Percentiles rank a stretch among this genome's conserved stretches.
These are phyloP conservation scores for Hemistola chrysoprasaria DNA, from an alignment of 2,888 invertebrate species.

Conservation along the genomic window DNA sequence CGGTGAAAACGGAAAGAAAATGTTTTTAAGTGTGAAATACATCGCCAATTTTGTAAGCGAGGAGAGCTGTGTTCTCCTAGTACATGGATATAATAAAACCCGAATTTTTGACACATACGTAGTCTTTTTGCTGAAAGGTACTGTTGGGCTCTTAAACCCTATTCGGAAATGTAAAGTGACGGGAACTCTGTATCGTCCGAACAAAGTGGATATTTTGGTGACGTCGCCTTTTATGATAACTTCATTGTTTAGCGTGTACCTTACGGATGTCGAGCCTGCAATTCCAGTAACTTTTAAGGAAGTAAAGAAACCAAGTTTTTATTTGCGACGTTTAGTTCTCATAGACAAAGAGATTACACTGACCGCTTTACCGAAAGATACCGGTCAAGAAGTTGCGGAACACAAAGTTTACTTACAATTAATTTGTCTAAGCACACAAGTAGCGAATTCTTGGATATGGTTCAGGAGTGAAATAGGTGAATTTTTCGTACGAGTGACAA, in stretches of 20 bases:
- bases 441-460: constrained; percentile 68
- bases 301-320: constrained; percentile 48
- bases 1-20: constrained; percentile 61
- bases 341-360: constrained; percentile 61
- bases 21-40: constrained; percentile 61
- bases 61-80: constrained; percentile 56
- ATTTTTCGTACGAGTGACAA: constrained; percentile 64
- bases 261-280: constrained; percentile 63
- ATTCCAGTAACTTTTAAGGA: constrained; percentile 54
- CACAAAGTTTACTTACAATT: constrained; percentile 64
- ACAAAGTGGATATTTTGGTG: constrained; percentile 61
- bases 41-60: constrained; percentile 60
- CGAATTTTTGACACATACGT: constrained; percentile 72
- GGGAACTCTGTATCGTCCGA: constrained; percentile 64
- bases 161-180: constrained; percentile 65
- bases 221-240: constrained; percentile 55
- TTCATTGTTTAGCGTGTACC: constrained; percentile 44
- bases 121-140: constrained; percentile 57
- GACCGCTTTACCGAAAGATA: constrained; percentile 53
- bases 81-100: constrained; percentile 72
- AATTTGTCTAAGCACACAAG: constrained; percentile 62
- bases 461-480: constrained; percentile 64
- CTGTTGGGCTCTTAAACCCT: constrained; percentile 54
- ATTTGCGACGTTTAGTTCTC: constrained; percentile 55
- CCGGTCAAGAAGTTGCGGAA: constrained; percentile 47